These are phyloP conservation scores for Peucedramus taeniatus DNA, from an alignment of 2,113 vertebrate genomes.

Conservation along the genomic window DNA sequence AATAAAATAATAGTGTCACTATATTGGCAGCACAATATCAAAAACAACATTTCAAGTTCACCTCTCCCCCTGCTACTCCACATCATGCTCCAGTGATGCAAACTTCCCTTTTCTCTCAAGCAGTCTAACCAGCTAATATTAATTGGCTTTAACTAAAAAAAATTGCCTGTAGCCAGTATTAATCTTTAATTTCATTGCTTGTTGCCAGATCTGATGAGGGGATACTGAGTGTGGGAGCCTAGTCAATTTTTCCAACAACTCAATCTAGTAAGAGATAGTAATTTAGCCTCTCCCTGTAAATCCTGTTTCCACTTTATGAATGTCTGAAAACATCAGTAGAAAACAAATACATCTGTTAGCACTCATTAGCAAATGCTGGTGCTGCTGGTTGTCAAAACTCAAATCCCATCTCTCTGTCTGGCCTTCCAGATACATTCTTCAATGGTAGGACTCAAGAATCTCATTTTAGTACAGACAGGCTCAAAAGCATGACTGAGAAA, in stretches of 20 bases:
- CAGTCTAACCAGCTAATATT: not conserved
- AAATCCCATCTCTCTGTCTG: not conserved
- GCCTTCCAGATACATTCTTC: not conserved
- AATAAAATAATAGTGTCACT: not conserved
- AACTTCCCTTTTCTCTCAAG: not conserved
- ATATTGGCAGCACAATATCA: not conserved
- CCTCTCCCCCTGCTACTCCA: not conserved
- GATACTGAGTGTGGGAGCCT: not conserved
- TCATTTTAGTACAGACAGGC: not conserved
- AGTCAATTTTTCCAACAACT: not conserved
- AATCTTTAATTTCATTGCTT: not conserved
- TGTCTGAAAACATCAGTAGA: not conserved
- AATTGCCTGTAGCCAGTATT: not conserved
- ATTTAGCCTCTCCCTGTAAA: conserved; percentile 26
- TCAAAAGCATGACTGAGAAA: not conserved
- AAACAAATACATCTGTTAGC: conserved; percentile 11
- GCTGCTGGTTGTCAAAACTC: not conserved
- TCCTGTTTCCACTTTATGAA: not conserved
- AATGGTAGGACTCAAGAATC: not conserved
- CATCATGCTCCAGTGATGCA: not conserved
- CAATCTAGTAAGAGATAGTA: not conserved
- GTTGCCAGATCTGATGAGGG: not conserved
- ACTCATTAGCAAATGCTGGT: not conserved
- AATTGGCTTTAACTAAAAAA: not conserved
- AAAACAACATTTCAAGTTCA: not conserved